A percentile compares a stretch with the other conserved stretches of the same genome.
Evolutionary conservation across 2,888 invertebrate species (phyloP).

Genomic region (Tenodera sinensis): DNA sequence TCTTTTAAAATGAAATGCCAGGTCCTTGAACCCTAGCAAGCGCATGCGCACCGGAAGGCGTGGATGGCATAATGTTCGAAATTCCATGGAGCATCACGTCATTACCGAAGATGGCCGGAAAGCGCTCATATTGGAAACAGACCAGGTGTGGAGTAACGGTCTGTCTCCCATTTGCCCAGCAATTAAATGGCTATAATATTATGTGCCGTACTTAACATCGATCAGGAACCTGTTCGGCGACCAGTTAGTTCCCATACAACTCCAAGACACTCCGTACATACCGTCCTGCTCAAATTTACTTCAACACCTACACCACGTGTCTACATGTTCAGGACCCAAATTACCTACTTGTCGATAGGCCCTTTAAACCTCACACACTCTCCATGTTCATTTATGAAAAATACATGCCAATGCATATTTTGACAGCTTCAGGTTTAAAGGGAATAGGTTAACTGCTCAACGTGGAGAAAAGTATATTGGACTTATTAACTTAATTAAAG

Average conservation of each 20-base stretch:
- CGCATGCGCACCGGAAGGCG: not conserved
- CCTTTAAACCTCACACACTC: no score
- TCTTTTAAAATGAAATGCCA: not conserved
- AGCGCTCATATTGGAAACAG: not conserved
- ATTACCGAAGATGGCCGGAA: not conserved
- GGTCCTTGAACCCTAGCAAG: not conserved
- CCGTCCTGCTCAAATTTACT: not conserved
- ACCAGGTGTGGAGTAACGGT: not conserved
- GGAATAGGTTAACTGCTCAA: no score
- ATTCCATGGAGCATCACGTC: not conserved
- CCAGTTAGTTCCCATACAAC: not conserved
- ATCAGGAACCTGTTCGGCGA: not conserved
- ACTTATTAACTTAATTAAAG: no score
- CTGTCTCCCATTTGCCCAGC: not conserved
- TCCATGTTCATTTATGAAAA: no score
- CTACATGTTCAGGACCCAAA: no score
- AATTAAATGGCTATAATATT: not conserved
- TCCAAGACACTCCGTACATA: not conserved
- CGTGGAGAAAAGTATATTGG: no score
- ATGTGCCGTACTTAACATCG: not conserved
- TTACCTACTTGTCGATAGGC: no score
- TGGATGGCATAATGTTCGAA: not conserved
- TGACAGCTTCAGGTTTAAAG: no score
- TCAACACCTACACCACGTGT: not conserved
- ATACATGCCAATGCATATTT: no score